Evolutionary conservation across 2,113 vertebrate species (phyloP).

Genomic region (Tylochromis polylepis): DNA sequence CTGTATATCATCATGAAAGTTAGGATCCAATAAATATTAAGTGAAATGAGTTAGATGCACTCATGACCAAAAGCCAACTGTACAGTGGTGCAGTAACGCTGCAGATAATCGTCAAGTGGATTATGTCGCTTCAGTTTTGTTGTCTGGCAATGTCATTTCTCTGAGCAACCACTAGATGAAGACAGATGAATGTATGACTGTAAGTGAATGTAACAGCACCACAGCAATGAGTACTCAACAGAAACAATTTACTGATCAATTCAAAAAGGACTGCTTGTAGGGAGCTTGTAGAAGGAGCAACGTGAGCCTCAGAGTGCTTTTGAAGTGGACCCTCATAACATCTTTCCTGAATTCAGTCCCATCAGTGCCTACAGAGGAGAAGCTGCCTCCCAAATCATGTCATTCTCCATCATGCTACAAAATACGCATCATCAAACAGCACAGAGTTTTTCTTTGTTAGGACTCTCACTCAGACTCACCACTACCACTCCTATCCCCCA

Average conservation of each 20-base stretch:
- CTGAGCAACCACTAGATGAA: not conserved
- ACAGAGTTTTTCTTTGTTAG: constrained; percentile 15
- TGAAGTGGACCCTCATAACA: not conserved
- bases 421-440: constrained; percentile 6
- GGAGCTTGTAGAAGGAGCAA: not conserved
- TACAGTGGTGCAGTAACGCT: not conserved
- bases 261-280: rapidly evolving
- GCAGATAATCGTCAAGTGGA: not conserved
- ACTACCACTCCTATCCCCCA: not conserved
- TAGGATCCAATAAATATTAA: not conserved
- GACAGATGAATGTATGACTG: not conserved
- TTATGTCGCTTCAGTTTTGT: not conserved
- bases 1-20: not conserved
- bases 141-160: not conserved
- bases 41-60: not conserved
- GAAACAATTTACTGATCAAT: not conserved
- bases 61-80: not conserved
- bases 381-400: not conserved
- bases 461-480: not conserved
- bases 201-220: not conserved
- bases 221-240: not conserved
- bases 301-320: not conserved
- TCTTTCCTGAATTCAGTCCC: not conserved
- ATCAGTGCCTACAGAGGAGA: not conserved
- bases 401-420: not conserved